Base-by-base conservation (phyloP, 2,113 vertebrate species). In the Corvus cornix region DNA sequence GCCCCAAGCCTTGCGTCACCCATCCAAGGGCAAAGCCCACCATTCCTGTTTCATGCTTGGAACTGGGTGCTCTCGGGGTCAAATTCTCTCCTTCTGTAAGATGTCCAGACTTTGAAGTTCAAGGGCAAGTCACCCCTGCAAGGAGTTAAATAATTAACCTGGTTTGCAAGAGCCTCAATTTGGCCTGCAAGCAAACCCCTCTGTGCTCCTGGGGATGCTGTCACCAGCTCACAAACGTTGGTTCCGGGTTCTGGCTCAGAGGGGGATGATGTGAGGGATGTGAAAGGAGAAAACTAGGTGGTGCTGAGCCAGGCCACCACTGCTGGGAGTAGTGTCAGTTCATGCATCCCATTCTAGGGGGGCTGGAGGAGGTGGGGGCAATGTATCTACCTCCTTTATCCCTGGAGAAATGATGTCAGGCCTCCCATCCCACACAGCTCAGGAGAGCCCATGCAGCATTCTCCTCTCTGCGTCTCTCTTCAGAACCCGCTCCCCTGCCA, bases 81-180 rank as follows among this genome's bases (percentile, higher is more conserved):
- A 91, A 88, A 93, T 79, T 91, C 67, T 89, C 43, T 80, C 51
- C 22, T 85, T 93, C 79, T 20, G 15, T 41, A 67, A 93, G 77
- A 41, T 14, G 33, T 79, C 62, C 79, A 95, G 80, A 84, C 62
- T 75, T 73, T 16, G 58, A 90, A 73, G 91, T 95, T 94, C 92
- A 95, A 89, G 68, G 73, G 28, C 73, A 89, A 89, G 66, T 89
- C 66, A 69, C n/a, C 59, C 55, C 53, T 63, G 44, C 55, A 92
- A 79, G 24, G 56, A 60, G 62, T 76, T 95, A 70, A 96, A 84
- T 96, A 44, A 81, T 96, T 96, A 97, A 95, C 95, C 81, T 88
- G 87, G 79, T 95, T 87, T 94, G 84, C 51, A 87, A 51, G 37
- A 77, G 30, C 31, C 30, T 77, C 24, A 66, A 13, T 82, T 51